These are phyloP conservation scores for Myiozetetes cayanensis DNA, from an alignment of 2,113 vertebrate genomes.

Conservation along the genomic window DNA sequence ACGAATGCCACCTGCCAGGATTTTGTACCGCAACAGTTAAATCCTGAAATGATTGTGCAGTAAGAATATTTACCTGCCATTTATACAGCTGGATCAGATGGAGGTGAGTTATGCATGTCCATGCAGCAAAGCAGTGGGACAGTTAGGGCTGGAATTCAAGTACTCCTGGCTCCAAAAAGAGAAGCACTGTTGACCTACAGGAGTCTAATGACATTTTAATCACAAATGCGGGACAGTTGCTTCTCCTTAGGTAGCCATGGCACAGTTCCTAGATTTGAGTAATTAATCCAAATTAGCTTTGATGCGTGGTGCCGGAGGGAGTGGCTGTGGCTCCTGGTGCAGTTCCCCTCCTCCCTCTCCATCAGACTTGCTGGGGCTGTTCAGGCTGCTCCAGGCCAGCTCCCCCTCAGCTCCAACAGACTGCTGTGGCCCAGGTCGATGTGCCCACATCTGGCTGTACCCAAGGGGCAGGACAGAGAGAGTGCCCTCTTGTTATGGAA, in stretches of 20 bases:
- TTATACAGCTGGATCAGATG: not conserved
- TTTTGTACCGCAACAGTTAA: not conserved
- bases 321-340: not conserved
- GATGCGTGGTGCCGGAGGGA: not conserved
- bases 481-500: not conserved
- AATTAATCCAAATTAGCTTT: not conserved
- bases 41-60: not conserved
- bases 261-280: slow-evolving; percentile 4
- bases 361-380: not conserved
- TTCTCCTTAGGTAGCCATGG: slow-evolving; percentile 25
- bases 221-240: slow-evolving; percentile 6
- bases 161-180: not conserved
- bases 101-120: not conserved
- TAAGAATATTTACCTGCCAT: not conserved
- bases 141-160: not conserved
- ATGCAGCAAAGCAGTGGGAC: not conserved
- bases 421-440: not conserved
- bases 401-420: not conserved
- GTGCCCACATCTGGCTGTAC: not conserved
- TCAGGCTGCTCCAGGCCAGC: not conserved
- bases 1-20: not conserved
- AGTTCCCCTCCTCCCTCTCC: not conserved
- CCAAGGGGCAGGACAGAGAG: not conserved
- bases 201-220: slow-evolving; percentile 44
- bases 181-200: not conserved